Evolutionary conservation across 2,888 invertebrate species (phyloP), one percentile per base, ranked within the genome.

Genomic region (Troglohyphantes excavatus): DNA sequence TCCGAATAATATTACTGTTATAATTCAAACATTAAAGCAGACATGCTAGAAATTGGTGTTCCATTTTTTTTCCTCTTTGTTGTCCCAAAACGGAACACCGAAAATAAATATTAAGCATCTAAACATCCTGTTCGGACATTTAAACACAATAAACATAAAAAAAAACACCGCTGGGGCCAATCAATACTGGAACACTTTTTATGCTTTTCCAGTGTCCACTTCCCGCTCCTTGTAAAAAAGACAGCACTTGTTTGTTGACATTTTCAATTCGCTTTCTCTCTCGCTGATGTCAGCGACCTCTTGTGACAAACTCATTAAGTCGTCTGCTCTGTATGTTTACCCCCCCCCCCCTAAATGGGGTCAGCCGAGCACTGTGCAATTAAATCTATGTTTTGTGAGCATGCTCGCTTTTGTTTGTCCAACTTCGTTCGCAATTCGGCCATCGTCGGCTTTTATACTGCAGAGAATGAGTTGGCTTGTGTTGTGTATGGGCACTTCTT

Each of bases 251-350:
- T 53, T 53, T 53, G n/a, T 53, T 53, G 53, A 53, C 53, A 53
- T 53, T 53, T 17, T 5, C 53, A 13, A n/a, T 53, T n/a, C 5
- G 17, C n/a, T 53, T 53, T 33, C 5, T n/a, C n/a, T n/a, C 13
- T n/a, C 5, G n/a, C 17, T n/a, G 53, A 26, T 72, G 78, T 78
- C 63, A 78, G 43, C 39, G 43, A 78, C 63, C 78, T 63, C 29
- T n/a, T 13, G 17, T 46, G 39, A 43, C 78, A 65, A 67, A 68
- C 68, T 68, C 33, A 68, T 68, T 68, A 68, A 65, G 19, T 29
- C 7, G 21, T 19, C 23, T 9, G 13, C 67, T 67, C 33, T 33
- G 29, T 70, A 75, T 33, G 9, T 13, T 13, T 13, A 65, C 53
- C 23, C 23, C 53, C 59, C 53, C 26, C 63, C 39, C 63, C 23